A percentile compares a stretch with the other conserved stretches of the same genome.
Evolutionary conservation across 2,113 vertebrate species (phyloP).

Genomic region (Choloepus hoffmanni): DNA sequence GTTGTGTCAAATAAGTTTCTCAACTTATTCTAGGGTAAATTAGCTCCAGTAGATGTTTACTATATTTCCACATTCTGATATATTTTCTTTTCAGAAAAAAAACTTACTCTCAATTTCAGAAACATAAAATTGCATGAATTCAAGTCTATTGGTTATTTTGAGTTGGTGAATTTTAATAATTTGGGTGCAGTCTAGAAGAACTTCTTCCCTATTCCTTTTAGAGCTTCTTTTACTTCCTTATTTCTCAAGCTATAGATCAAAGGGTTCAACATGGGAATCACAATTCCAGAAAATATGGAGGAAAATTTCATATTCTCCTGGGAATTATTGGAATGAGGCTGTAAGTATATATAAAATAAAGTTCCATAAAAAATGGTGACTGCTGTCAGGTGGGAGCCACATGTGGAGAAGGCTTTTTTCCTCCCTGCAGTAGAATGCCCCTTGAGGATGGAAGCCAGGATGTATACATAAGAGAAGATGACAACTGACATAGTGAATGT

Average conservation of each 20-base stretch:
- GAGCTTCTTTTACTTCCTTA: conserved; percentile 33
- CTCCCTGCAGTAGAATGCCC: conserved; percentile 44
- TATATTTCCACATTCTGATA: not conserved
- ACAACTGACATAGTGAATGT: not conserved
- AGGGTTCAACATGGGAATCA: conserved; percentile 74
- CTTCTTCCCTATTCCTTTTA: not conserved
- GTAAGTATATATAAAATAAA: conserved; percentile 64
- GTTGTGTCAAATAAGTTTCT: not conserved
- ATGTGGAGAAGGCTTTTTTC: conserved; percentile 74
- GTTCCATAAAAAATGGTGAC: conserved; percentile 74
- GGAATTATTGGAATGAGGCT: not conserved
- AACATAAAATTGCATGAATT: not conserved
- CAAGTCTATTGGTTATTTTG: too few relatives aligned
- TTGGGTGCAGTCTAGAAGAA: not conserved
- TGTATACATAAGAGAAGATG: conserved; percentile 64
- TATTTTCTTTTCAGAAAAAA: not conserved
- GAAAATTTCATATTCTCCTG: conserved; percentile 48
- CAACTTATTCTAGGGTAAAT: not conserved
- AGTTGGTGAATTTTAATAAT: not conserved
- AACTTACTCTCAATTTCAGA: not conserved
- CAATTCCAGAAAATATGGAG: conserved; percentile 67
- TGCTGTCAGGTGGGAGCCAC: conserved; percentile 34
- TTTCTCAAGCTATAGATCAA: conserved; percentile 75
- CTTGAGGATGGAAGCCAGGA: conserved; percentile 56
- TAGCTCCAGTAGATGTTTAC: not conserved